Conservation (phyloP, 2,888 invertebrate genomes). For the Scrobipalpa atriplicella region DNA sequence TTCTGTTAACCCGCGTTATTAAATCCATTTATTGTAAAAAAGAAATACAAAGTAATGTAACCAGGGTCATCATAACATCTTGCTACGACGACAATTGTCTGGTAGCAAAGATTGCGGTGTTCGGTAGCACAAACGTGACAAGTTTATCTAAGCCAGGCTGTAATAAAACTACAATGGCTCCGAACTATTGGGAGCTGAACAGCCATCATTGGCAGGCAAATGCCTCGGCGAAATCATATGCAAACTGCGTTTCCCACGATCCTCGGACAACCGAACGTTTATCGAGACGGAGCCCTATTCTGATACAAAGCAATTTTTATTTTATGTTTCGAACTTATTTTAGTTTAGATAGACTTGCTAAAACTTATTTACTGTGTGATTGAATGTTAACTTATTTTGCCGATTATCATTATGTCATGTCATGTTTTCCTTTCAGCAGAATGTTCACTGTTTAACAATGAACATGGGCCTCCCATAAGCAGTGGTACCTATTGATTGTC, state of each 20-base stretch:
- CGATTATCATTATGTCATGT: too few relatives aligned
- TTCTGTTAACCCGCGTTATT: too few relatives aligned
- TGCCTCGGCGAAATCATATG: slow-evolving; percentile 61
- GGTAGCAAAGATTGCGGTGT: slow-evolving; percentile 1
- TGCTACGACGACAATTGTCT: background rate
- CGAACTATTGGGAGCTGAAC: slow-evolving; percentile 30
- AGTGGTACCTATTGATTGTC: too few relatives aligned
- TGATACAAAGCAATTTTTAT: slow-evolving; percentile 10
- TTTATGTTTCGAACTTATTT: background rate
- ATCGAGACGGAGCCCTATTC: slow-evolving; percentile 44
- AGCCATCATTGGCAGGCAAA: slow-evolving; percentile 39
- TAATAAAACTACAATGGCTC: slow-evolving; percentile 33
- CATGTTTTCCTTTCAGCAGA: too few relatives aligned
- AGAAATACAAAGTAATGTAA: background rate
- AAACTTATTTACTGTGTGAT: too few relatives aligned
- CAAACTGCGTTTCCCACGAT: slow-evolving; percentile 68
- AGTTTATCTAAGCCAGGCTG: slow-evolving; percentile 29
- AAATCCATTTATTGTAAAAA: background rate
- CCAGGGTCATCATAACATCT: background rate
- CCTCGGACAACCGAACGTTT: slow-evolving; percentile 61
- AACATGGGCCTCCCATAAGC: too few relatives aligned
- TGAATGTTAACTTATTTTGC: too few relatives aligned
- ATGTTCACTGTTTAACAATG: too few relatives aligned
- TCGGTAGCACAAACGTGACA: slow-evolving; percentile 34
- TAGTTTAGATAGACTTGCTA: too few relatives aligned